Evolutionary conservation across 1,140 invertebrate genomes (phyloP), one percentile per base, ranked within the genome.

Genomic region (Macrobrachium rosenbergii): DNA sequence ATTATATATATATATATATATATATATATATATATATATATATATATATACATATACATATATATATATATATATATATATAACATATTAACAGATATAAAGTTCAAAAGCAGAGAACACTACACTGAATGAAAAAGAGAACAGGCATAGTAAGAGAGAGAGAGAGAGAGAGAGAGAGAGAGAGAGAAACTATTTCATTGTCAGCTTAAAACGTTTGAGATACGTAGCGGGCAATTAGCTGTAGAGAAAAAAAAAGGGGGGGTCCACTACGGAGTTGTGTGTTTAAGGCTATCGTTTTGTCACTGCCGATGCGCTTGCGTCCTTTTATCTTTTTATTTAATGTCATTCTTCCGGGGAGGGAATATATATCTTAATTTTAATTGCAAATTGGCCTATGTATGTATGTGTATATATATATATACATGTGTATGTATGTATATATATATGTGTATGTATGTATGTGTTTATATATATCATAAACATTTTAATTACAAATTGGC

Each of bases 161-260:
- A 23, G 77, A 80, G 77, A 79, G 58, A 79, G 58, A 59, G 77
- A 60, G 78, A 80, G 37, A 43, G 78, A 80, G 78, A 43, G 28
- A 43, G 62, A 81, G 60, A 67, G 28, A 37, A 11, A 5, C 43
- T n/a, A 64, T 23, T 12, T n/a, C 52, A 12, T 52, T 52, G 52
- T 10, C 52, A 52, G 12, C 7, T 52, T 52, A 52, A 52, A 52
- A 52, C 16, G n/a, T 12, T 45, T 21, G 45, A n/a, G 21, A 60
- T 19, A 79, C 11, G 14, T 10, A 79, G 21, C 7, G 78, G n/a
- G 37, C 23, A 28, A 67, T 60, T 37, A 37, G 28, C 21, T 3
- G 28, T 37, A 81, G 60, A 63, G 23, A 67, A 63, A 63, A 62
- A 80, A 28, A 63, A 37, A 63, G 23, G 28, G 62, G 52, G 52